Percentiles rank a stretch among this genome's conserved stretches.
These are phyloP conservation scores for Lysandra bellargus DNA, from an alignment of 2,888 invertebrate genomes.

Conservation along the genomic window DNA sequence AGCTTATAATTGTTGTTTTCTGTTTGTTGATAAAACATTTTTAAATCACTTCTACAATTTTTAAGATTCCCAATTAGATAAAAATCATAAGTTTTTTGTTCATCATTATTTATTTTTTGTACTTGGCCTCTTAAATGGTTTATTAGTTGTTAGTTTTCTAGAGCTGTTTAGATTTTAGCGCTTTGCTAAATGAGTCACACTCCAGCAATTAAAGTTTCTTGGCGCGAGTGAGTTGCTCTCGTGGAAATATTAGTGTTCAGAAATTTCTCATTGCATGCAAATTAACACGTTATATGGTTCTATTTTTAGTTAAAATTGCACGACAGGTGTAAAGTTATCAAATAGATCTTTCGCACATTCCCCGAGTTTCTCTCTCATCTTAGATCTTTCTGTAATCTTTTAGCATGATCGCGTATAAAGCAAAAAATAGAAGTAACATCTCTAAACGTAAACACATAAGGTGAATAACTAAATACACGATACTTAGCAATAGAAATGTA, in stretches of 20 bases:
- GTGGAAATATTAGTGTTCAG: slow-evolving; percentile 23
- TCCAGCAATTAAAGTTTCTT: slow-evolving; percentile 14
- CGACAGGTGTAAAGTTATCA: slow-evolving; percentile 11
- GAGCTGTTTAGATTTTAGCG: slow-evolving; percentile 12
- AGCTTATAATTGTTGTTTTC: neutral
- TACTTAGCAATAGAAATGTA: neutral
- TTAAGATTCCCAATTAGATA: neutral
- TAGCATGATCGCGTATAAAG: neutral
- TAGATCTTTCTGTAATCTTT: neutral
- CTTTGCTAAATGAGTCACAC: slow-evolving; percentile 23
- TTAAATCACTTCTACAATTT: neutral
- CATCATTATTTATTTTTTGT: neutral
- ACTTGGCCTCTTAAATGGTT: neutral
- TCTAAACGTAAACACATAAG: neutral
- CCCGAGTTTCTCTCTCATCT: neutral
- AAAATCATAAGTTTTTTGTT: neutral
- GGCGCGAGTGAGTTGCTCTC: slow-evolving; percentile 12
- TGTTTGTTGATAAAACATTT: neutral
- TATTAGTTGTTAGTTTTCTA: neutral
- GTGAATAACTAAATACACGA: neutral
- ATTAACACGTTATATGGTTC: slow-evolving; percentile 17
- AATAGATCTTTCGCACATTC: neutral
- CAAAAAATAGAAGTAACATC: neutral
- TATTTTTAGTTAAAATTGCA: slow-evolving; percentile 19
- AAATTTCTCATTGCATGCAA: slow-evolving; percentile 28